A percentile compares a stretch with the other conserved stretches of the same genome.
These are phyloP conservation scores for Phocides pigmalion DNA, from an alignment of 1,140 invertebrate species.

Conservation along the genomic window DNA sequence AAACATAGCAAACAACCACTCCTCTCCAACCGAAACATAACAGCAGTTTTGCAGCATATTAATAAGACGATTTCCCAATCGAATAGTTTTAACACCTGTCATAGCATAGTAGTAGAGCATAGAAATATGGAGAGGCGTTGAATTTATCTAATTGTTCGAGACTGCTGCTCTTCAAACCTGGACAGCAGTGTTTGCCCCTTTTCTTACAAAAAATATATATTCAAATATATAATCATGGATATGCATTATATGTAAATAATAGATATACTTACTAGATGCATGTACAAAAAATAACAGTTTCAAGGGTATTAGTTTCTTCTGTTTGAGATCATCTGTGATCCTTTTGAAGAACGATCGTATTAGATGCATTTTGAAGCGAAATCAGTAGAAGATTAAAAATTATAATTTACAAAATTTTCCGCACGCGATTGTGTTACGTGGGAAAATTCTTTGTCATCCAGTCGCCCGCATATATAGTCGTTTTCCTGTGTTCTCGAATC, in stretches of 20 bases:
- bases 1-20: too few species aligned
- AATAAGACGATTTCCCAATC: too few species aligned
- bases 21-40: too few species aligned
- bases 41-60: too few species aligned
- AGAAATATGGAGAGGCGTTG: too few species aligned
- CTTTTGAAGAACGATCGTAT: slow-evolving; percentile 86
- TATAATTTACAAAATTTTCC: slow-evolving; percentile 16
- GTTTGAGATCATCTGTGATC: slow-evolving; percentile 88
- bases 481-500: slow-evolving; percentile 52
- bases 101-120: too few species aligned
- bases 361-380: slow-evolving; percentile 83
- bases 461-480: slow-evolving; percentile 51
- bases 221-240: too few species aligned
- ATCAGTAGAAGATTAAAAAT: slow-evolving; percentile 18
- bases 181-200: too few species aligned
- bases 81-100: too few species aligned
- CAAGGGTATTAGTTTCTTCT: slow-evolving; percentile 88
- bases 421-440: slow-evolving; percentile 50
- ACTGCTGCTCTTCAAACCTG: too few species aligned
- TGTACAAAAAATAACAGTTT: slow-evolving; percentile 92
- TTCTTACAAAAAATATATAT: too few species aligned
- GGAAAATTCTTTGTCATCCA: slow-evolving; percentile 59
- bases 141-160: too few species aligned
- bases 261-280: slow-evolving; percentile 89
- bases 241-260: not conserved